Base-by-base conservation (phyloP, 2,113 vertebrate genomes). In the Tragelaphus scriptus region DNA sequence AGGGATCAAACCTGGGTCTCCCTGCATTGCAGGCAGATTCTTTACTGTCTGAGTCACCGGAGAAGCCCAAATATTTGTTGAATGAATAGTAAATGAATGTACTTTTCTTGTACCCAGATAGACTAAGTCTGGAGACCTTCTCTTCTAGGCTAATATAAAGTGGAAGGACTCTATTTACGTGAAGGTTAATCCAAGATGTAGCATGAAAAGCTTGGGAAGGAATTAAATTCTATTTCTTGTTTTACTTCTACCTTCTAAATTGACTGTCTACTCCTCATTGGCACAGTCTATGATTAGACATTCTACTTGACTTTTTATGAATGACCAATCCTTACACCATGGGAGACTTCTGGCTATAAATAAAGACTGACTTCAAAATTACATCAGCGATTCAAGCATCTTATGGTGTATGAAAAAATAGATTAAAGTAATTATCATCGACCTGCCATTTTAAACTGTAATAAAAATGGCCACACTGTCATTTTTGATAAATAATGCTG, bases 401-500 rank as follows among this genome's bases (percentile, higher is more conserved):
- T 98, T 98, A 98, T 81, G 81, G 89, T 96, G 88, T 94, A 95
- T 93, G 98, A 98, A 98, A 98, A 98, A 98, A 96, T 98, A 98
- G 97, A 98, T 98, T 98, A 98, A 98, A 98, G 97, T 98, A 98
- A 98, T 99, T 98, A 98, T 98, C 98, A 96, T 98, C 91, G 23
- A 87, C 91, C 82, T 98, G 91, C 88, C 97, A 98, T 98, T 98
- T 98, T 98, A 98, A 97, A 94, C 95, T 97, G 30, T 94, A 97
- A 98, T 97, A 99, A 98, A 98, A 98, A 98, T 98, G 94, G 59
- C 75, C 85, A 86, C 93, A 63, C n/a, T 98, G 97, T 98, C 97
- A 98, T 90, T 98, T 75, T 98, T 98, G 98, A 98, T 97, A 98
- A 98, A 94, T 98, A 96, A 92, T 96, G 36, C 84, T 86, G 61